Base-by-base conservation (phyloP, 1,140 invertebrate species). In the Nymphalis io region DNA sequence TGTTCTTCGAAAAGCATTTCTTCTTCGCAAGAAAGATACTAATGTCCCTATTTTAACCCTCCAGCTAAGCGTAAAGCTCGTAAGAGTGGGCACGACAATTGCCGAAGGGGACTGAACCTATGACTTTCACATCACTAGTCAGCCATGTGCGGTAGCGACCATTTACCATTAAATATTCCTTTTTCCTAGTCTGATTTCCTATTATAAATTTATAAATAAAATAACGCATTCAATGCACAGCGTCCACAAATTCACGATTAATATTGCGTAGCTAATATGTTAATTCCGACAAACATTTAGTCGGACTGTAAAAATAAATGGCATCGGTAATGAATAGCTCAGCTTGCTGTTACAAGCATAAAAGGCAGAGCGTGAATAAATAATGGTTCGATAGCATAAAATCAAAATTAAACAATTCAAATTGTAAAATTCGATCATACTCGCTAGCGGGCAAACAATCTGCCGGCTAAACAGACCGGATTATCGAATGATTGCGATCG, bases 361-460 rank as follows among this genome's bases (percentile, higher is more conserved):
- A 44, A 60, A 60, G 33, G 46, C 66, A 60, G 48, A 67, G 39
- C 33, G 42, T 48, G 64, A 46, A 66, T 20, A 58, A 58, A 63
- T 63, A 63, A 63, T 39, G 46, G 13, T 15, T 40, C 15, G n/a
- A 48, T 48, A 59, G 20, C 63, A 23, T 51, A 33, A 59, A 59
- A 66, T 48, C 53, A n/a, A 60, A 68, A 68, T 60, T 68, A 68
- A 60, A 60, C 58, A 68, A 60, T 68, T 60, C 46, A 3, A 33
- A 39, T 53, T 38, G 27, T 38, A 44, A 39, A 51, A 48, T 66
- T 23, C 39, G 40, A 66, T 51, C 55, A 48, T 66, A 60, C 64
- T 59, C 46, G 55, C 40, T 38, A 59, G 46, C 57, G 16, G 42
- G 64, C 64, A 66, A 48, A 66, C 42, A 46, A 40, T 59, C 64